Evolutionary conservation across 2,113 vertebrate species (phyloP), one percentile per base, ranked within the genome.

Genomic region (cattle (Bos taurus)): DNA sequence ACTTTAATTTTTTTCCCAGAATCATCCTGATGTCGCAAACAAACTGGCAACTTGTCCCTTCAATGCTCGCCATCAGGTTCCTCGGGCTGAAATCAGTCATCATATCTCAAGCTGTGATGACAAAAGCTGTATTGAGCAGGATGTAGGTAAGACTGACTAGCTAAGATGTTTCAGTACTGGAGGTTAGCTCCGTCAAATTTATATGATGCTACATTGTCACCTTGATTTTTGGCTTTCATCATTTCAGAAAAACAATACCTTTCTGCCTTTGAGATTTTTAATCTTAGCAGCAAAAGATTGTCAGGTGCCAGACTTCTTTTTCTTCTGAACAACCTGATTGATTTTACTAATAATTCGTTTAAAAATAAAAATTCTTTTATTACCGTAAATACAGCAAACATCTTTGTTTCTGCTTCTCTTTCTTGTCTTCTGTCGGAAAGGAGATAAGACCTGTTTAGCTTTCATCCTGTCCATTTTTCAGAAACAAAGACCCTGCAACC

Each of bases 31-130:
- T 89, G 50, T 99, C 15, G 99, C 98, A 87, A 95, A 97, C 57
- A 98, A 98, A 97, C 95, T 99, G 97, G 98, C 97, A 82, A 98
- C 98, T 56, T 99, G 98, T 97, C 99, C 99, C 60, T 99, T 99
- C 97, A 99, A 99, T 98, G 99, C 99, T 95, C 98, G 98, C 78
- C 98, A 99, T 94, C 97, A 98, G 87, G 97, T 99, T 91, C 98
- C 98, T 90, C 97, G 97, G 57, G 97, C 97, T 17, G 98, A 99
- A 96, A 98, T 99, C 62, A 98, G 98, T 84, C 98, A 97, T 94
- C 99, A 99, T 80, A 98, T 99, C 95, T 98, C 98, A 74, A 98
- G 96, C 97, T 99, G 99, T 89, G 98, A 98, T 60, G 98, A 99
- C 91, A 98, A 98, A 94, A 97, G 98, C 85, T 98, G 98, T 91